Evolutionary conservation across 2,113 vertebrate genomes (phyloP).

Genomic region (Saccopteryx bilineata): DNA sequence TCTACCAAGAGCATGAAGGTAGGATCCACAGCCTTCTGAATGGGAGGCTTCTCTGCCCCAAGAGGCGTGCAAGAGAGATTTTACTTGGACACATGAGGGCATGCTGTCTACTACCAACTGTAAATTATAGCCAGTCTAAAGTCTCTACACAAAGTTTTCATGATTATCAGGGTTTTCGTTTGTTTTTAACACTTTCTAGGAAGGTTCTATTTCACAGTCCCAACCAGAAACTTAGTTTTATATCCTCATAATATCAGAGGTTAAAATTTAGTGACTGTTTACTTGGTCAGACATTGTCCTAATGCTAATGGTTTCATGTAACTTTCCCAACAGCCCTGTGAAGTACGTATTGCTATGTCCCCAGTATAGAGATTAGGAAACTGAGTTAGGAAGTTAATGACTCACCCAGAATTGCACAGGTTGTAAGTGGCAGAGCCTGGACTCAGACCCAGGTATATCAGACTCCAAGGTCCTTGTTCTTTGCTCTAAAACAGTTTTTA

Average conservation of each 20-base stretch:
- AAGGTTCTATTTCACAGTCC: not conserved
- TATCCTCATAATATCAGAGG: not conserved
- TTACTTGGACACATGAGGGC: rapidly evolving
- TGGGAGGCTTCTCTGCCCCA: not conserved
- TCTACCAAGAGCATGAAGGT: conserved; percentile 96
- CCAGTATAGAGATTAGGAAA: not conserved
- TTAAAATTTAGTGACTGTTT: not conserved
- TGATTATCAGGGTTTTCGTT: not conserved
- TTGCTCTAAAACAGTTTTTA: not conserved
- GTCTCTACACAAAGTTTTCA: not conserved
- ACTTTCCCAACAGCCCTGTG: not conserved
- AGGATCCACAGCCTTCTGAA: not conserved
- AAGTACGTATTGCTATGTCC: not conserved
- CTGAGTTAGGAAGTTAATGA: not conserved
- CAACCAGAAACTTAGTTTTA: not conserved
- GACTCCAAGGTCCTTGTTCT: not conserved
- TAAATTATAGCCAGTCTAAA: not conserved
- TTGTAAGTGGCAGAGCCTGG: not conserved
- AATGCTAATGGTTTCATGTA: not conserved
- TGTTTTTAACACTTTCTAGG: not conserved
- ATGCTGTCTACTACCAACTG: not conserved
- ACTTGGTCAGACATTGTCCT: not conserved
- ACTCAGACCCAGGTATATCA: not conserved
- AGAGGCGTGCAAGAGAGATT: not conserved
- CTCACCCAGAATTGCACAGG: not conserved